A percentile compares a stretch with the other conserved stretches of the same genome.
phyloP scores from a whole-genome alignment of 2,797 vertebrate genomes.

The Squalus acanthias region DNA sequence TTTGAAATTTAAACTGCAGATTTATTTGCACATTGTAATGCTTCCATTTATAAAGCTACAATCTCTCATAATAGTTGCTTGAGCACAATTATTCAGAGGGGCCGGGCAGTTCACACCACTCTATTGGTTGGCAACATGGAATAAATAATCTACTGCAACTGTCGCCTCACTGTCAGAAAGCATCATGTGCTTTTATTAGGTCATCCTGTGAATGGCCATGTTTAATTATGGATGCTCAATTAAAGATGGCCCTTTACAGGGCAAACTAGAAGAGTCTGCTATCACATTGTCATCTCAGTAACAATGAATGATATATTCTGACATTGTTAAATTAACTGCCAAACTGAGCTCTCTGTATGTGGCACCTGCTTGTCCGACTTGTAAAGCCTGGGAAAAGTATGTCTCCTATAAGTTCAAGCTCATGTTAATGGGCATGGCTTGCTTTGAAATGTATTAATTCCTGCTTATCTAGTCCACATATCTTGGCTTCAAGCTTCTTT shows the following conservation, averaged over 20 bases:
- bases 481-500: background rate
- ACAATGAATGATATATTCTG: conserved; percentile 1
- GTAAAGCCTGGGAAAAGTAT: background rate
- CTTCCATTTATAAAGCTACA: background rate
- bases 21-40: background rate
- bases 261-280: background rate
- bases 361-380: background rate
- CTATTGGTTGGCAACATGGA: background rate
- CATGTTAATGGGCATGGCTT: background rate
- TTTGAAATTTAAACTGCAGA: background rate
- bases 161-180: background rate
- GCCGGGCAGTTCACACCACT: background rate
- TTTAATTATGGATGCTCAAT: conserved; percentile 9
- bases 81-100: background rate
- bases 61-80: background rate
- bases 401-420: background rate
- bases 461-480: background rate
- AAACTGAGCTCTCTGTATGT: background rate
- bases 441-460: background rate
- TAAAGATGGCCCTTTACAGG: background rate
- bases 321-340: background rate
- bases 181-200: background rate
- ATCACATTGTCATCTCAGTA: background rate
- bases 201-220: background rate
- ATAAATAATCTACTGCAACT: background rate